Conservation (phyloP, 2,113 vertebrate species). For the Acrocephalus arundinaceus region DNA sequence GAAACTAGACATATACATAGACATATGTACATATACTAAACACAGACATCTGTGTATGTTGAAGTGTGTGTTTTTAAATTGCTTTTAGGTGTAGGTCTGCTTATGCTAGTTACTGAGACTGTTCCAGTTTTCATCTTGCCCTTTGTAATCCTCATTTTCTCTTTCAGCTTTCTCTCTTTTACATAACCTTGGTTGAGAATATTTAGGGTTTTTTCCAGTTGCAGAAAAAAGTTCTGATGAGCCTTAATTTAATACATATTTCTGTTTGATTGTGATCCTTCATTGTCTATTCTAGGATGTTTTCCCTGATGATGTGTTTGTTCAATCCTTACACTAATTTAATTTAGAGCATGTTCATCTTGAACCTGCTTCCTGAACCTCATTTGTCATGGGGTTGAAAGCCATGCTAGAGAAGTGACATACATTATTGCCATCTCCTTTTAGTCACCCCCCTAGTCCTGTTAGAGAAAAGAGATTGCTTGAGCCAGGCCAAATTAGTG, state of each 20-base stretch:
- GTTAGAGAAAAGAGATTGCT: background rate
- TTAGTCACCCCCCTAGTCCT: background rate
- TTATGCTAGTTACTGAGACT: background rate
- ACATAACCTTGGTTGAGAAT: background rate
- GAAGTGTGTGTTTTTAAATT: background rate
- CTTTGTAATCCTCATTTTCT: background rate
- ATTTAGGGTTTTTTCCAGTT: background rate
- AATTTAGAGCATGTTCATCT: background rate
- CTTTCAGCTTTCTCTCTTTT: background rate
- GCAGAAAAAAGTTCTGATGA: background rate
- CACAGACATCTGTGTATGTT: background rate
- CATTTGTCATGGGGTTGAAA: background rate
- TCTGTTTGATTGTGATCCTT: background rate
- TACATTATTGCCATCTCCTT: background rate
- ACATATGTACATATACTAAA: too few relatives aligned
- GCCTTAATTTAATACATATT: background rate
- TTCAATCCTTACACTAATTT: background rate
- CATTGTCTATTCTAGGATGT: background rate
- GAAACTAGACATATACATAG: too few relatives aligned
- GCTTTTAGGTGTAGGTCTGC: background rate
- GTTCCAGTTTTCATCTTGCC: background rate
- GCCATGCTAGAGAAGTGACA: background rate
- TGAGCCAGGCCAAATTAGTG: background rate
- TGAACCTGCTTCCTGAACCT: background rate
- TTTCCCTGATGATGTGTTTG: background rate